A percentile compares a stretch with the other conserved stretches of the same genome.
These are phyloP conservation scores for Acropora tenuis DNA, from an alignment of 64 coral and sea anemone genomes.

Conservation along the genomic window DNA sequence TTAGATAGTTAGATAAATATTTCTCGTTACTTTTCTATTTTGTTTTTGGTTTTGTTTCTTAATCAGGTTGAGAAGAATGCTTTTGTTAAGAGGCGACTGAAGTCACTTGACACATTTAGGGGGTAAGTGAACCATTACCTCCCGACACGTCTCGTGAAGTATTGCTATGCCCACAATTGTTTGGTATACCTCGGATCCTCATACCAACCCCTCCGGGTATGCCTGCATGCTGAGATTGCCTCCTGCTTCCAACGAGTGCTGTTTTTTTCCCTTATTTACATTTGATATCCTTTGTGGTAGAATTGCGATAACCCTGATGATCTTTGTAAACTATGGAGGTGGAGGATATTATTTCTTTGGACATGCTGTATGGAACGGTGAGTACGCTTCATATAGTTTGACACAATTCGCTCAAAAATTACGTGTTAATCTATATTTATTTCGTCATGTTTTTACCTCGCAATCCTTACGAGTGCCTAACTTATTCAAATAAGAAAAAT, in stretches of 20 bases:
- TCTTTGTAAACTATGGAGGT: constrained; percentile 78
- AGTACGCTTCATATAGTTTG: neutral
- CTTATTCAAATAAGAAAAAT: no score
- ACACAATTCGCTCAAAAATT: neutral
- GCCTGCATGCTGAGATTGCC: neutral
- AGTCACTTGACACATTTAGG: constrained; percentile 66
- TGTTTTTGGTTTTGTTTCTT: neutral
- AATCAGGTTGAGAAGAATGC: neutral
- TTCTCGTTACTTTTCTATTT: neutral
- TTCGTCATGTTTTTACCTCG: no score
- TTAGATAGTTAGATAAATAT: neutral
- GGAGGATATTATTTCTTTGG: constrained; percentile 85
- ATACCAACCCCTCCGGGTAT: no score
- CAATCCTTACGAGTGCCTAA: no score
- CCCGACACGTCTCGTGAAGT: no score
- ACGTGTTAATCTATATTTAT: no score
- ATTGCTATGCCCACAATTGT: no score
- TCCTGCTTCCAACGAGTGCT: neutral
- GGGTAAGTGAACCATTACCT: constrained; percentile 20
- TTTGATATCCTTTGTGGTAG: neutral
- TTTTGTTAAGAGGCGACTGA: constrained; percentile 48
- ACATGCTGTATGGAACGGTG: constrained; percentile 80
- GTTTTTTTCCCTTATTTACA: neutral
- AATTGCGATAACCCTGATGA: constrained; percentile 74
- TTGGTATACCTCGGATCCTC: no score